Base-by-base conservation (phyloP, 2,888 invertebrate species). In the Patella depressa region DNA sequence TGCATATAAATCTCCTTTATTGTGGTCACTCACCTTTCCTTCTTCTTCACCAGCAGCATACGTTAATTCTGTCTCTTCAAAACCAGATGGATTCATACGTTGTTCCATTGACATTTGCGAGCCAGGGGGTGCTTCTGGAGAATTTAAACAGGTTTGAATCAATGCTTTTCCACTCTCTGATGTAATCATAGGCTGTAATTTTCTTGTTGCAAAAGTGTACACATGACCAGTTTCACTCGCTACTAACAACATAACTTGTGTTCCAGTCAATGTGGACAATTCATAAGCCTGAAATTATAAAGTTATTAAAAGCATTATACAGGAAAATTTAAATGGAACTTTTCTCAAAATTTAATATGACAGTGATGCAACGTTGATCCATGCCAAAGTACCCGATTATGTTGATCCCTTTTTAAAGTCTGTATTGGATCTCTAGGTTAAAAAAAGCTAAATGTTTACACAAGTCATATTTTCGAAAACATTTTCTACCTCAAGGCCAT, bases 191-290 rank as follows among this genome's bases (percentile, higher is more conserved):
- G 99, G 99, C 93, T 98, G 98, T 76, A 99, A 94, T 84, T 92
- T 90, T 86, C 98, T 95, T 86, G 99, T 99, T 83, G 99, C 99
- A 93, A 99, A 99, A 82, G 99, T 99, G 93, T 99, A 99, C 89
- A 99, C 99, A 93, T 99, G 99, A 76, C 99, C 99, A 29, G 99
- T 99, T 93, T 98, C 99, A 84, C 97, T 98, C 81, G 99, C 99
- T 85, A 99, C 99, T 91, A 99, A 94, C 89, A 99, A 94, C 99
- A 99, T 99, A 92, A 99, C 99, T 93, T 99, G 99, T 57, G 99
- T 99, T 76, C 99, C 99, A 84, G 99, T 99, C 92, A 99, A 93
- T 86, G 99, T 99, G 81, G 99, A 98, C 90, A 99, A 93, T 93
- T 99, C 99, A 94, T 99, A 99, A 79, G 99, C 99, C 99, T 99